These are phyloP conservation scores for Metellina segmentata DNA, from an alignment of 2,888 invertebrate genomes.

Conservation along the genomic window DNA sequence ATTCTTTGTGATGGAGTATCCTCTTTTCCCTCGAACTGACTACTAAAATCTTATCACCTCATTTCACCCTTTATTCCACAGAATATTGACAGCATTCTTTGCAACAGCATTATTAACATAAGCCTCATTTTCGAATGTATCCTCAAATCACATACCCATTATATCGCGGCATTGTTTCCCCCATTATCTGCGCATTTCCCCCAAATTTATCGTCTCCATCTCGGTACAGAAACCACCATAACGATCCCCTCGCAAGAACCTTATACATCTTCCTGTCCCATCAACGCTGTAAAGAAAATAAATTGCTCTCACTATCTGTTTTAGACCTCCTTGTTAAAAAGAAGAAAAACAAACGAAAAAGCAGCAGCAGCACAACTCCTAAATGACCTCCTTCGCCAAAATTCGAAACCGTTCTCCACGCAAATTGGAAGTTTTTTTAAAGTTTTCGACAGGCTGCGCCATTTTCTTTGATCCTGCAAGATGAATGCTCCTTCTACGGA, in stretches of 20 bases:
- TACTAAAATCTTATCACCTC: not conserved
- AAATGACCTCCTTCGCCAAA: constrained; percentile 40
- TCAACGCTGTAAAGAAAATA: not conserved
- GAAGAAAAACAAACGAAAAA: not conserved
- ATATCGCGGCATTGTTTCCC: not conserved
- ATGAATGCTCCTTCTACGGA: not conserved
- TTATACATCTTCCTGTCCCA: not conserved
- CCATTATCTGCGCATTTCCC: not conserved
- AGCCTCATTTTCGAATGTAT: not conserved
- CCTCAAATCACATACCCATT: not conserved
- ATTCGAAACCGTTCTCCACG: constrained; percentile 41
- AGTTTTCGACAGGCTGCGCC: constrained; percentile 24
- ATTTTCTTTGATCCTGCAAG: constrained; percentile 40
- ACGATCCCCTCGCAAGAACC: not conserved
- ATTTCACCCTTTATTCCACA: not conserved
- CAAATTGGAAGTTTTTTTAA: constrained; percentile 46
- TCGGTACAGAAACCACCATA: not conserved
- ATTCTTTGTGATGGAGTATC: too few species aligned
- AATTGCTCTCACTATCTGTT: not conserved
- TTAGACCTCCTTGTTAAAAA: not conserved
- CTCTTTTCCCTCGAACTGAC: too few species aligned
- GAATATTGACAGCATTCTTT: not conserved
- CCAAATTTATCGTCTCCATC: not conserved
- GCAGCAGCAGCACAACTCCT: constrained; percentile 8
- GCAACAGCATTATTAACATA: not conserved